phyloP scores from a whole-genome alignment of 2,888 invertebrate species.

The Eurytoma californica region DNA sequence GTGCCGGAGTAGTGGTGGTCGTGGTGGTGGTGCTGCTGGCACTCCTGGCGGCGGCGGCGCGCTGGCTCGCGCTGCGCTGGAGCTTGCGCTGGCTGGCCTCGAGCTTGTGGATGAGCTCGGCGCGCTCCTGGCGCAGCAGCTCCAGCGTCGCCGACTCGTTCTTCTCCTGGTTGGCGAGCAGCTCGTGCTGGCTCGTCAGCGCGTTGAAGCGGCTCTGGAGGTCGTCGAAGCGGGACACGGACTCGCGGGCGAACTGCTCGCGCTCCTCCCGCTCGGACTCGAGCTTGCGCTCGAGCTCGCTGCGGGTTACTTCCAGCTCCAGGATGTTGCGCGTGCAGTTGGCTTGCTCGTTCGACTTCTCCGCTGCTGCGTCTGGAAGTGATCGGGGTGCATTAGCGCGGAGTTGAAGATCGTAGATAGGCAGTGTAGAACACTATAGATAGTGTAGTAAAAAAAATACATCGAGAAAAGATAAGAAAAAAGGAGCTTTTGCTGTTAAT shows the following conservation, averaged over 20 bases:
- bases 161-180: no score
- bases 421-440: neutral
- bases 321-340: conserved; percentile 5
- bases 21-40: neutral
- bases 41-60: neutral
- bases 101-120: conserved; percentile 19
- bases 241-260: neutral
- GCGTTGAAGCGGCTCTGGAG: neutral
- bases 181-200: neutral
- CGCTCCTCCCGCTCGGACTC: neutral
- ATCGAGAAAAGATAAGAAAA: no score
- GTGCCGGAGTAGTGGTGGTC: conserved; percentile 11
- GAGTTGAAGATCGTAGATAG: neutral
- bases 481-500: no score
- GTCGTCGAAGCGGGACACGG: neutral
- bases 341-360: neutral
- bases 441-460: neutral
- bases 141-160: neutral
- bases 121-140: neutral
- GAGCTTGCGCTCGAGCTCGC: conserved; percentile 6
- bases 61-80: neutral
- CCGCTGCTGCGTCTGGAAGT: neutral
- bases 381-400: neutral
- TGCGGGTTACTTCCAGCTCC: neutral
- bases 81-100: conserved; percentile 10